phyloP scores from a whole-genome alignment of 2,797 vertebrate genomes.

The Cirrhinus molitorella region DNA sequence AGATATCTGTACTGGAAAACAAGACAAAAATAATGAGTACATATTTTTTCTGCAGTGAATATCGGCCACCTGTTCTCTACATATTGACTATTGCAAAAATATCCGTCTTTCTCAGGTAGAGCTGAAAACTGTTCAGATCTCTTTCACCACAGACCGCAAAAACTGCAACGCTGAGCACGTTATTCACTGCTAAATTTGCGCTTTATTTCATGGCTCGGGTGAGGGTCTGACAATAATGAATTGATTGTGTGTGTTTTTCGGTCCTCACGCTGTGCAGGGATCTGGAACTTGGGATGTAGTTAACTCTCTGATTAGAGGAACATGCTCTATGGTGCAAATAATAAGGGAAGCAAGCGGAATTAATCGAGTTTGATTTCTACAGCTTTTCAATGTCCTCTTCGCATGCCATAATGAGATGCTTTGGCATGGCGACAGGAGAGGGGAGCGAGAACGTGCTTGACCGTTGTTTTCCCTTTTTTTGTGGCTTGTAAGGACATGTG shows the following conservation, averaged over 20 bases:
- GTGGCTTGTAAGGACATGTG: neutral
- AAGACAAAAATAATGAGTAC: neutral
- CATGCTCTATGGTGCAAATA: conserved; percentile 77
- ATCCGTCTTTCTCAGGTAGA: neutral
- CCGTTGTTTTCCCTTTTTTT: conserved; percentile 61
- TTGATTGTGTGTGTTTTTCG: conserved; percentile 80
- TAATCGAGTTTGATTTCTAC: conserved; percentile 86
- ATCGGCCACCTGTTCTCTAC: too few relatives aligned
- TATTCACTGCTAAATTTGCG: neutral
- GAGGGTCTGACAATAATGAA: conserved; percentile 68
- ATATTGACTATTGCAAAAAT: neutral
- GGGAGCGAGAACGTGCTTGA: conserved; percentile 50
- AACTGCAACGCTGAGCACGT: neutral
- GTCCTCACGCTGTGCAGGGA: conserved; percentile 70
- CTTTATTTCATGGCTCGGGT: conserved; percentile 28
- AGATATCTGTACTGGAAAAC: neutral
- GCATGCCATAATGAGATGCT: conserved; percentile 78
- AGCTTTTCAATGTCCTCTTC: conserved; percentile 77
- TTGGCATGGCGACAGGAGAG: conserved; percentile 50
- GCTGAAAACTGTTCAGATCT: neutral
- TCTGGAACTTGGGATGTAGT: conserved; percentile 73
- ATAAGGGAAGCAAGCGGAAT: conserved; percentile 85
- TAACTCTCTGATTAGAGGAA: conserved; percentile 79
- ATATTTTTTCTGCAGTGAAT: too few relatives aligned
- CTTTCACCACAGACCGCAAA: too few relatives aligned